Evolutionary conservation across 2,797 vertebrate species (phyloP).

Genomic region (Oceanodroma leucorhoa): DNA sequence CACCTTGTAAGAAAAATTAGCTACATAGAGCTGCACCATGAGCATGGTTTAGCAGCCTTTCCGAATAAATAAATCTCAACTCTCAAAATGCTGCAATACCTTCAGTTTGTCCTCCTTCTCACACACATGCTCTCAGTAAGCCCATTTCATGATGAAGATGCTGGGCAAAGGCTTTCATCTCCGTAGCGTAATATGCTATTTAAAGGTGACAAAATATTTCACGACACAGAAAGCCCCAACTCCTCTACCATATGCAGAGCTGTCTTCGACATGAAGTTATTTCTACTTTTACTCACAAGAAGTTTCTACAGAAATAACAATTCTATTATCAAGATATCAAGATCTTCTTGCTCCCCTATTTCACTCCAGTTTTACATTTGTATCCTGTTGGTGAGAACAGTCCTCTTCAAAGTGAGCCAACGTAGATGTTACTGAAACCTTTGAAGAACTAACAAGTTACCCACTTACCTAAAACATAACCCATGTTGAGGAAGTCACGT

Average conservation of each 20-base stretch:
- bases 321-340: neutral
- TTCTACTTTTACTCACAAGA: neutral
- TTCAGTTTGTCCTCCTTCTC: neutral
- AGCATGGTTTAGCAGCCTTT: neutral
- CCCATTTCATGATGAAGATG: neutral
- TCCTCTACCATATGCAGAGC: neutral
- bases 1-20: neutral
- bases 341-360: neutral
- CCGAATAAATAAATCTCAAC: neutral
- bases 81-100: neutral
- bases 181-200: rapidly evolving
- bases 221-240: neutral
- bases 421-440: rapidly evolving
- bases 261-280: neutral
- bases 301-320: neutral
- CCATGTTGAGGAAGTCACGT: neutral
- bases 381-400: neutral
- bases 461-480: neutral
- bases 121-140: neutral
- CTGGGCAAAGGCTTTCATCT: neutral
- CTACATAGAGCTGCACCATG: neutral
- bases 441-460: neutral
- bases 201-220: neutral
- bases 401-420: neutral
- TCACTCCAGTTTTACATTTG: neutral